Percentiles rank a stretch among this genome's conserved stretches.
Conservation (phyloP, 1,140 invertebrate species). For the Asobara japonica region DNA sequence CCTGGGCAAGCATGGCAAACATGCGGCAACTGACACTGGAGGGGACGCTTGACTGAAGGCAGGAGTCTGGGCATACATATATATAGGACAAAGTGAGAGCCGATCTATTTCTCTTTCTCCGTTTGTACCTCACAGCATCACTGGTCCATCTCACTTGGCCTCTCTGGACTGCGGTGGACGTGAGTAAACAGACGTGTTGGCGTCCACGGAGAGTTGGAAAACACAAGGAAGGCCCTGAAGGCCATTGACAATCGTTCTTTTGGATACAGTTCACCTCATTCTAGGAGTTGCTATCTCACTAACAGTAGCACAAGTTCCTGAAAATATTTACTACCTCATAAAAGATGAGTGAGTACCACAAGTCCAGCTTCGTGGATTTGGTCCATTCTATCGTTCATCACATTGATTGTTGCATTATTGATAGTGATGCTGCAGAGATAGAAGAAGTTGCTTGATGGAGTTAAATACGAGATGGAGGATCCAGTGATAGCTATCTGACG, state of each 20-base stretch:
- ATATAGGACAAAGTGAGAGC: slow-evolving; percentile 30
- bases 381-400: too few species aligned
- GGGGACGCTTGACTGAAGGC: slow-evolving; percentile 49
- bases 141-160: slow-evolving; percentile 14
- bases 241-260: background rate
- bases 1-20: slow-evolving; percentile 61
- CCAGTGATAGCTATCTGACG: background rate
- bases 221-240: slow-evolving; percentile 42
- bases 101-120: slow-evolving; percentile 4
- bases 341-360: too few species aligned
- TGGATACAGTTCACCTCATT: background rate
- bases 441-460: too few species aligned
- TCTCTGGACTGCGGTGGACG: slow-evolving; percentile 52
- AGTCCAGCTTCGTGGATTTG: too few species aligned
- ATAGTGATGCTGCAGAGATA: too few species aligned
- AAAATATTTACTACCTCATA: too few species aligned
- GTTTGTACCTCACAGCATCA: background rate
- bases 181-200: slow-evolving; percentile 62
- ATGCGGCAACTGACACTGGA: slow-evolving; percentile 62
- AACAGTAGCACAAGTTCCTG: too few species aligned
- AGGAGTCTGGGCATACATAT: slow-evolving; percentile 45
- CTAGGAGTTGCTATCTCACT: too few species aligned
- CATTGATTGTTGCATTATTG: too few species aligned
- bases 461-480: too few species aligned
- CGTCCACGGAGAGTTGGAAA: slow-evolving; percentile 56